Evolutionary conservation across 2,797 vertebrate species (phyloP), one percentile per base, ranked within the genome.

Genomic region (Danio jaintianensis): DNA sequence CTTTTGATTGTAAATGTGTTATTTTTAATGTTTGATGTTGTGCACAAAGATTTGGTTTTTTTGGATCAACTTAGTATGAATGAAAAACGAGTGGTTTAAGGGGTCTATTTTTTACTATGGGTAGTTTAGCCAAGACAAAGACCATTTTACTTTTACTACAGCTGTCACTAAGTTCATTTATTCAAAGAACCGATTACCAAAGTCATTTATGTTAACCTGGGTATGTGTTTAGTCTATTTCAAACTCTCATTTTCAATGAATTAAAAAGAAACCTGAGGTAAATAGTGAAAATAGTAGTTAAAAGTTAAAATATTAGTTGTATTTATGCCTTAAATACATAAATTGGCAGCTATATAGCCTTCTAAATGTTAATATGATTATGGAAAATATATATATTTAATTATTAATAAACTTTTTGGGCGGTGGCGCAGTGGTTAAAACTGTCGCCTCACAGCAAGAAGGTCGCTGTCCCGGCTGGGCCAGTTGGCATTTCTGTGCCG

Each of bases 101-200:
- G 82, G 88, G 82, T 91, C 80, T 90, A 87, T 91, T 93, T 93
- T 93, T 92, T 89, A 81, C 77, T 86, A 92, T 89, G 82, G 82
- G 89, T 87, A 83, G 66, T 80, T 73, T 82, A 85, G 78, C 75
- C 69, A 83, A 69, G 73, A 89, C 38, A 80, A 81, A 87, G 67
- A 83, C 85, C 83, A 77, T 88, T 81, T 90, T 72, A 68, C 70
- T 83, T 87, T 86, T 76, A 88, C 20, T 84, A 88, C 85, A 48
- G 74, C 79, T 53, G 82, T 82, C 40, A 78, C 67, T 64, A 59
- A 64, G 52, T 76, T 85, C 29, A 45, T 58, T 61, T 90, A 90
- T 85, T 82, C 87, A 80, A 86, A 85, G 78, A 89, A 88, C 76
- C 64, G 82, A 91, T 89, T 86, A 92, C 91, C 93, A 93, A 94